These are phyloP conservation scores for Pheosia gnoma DNA, from an alignment of 2,888 invertebrate genomes.

Conservation along the genomic window DNA sequence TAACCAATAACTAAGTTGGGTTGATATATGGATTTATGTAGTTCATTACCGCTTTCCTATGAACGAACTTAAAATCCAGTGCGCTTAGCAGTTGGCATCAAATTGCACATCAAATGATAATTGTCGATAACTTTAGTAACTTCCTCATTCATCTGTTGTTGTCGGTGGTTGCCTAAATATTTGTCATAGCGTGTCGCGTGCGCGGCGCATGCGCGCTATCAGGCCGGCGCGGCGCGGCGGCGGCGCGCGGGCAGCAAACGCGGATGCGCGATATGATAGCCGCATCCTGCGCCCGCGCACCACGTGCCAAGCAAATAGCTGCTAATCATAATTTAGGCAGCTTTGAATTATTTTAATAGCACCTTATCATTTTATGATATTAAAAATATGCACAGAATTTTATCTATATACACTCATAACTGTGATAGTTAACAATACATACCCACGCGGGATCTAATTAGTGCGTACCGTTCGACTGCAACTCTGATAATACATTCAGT, in stretches of 20 bases:
- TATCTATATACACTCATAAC: no score
- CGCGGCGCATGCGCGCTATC: constrained; percentile 10
- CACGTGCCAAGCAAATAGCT: not conserved
- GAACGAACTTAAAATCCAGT: no score
- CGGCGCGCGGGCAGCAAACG: not conserved
- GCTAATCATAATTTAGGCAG: not conserved
- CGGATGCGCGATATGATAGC: constrained; percentile 14
- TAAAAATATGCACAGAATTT: not conserved
- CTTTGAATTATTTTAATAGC: not conserved
- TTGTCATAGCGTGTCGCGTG: not conserved
- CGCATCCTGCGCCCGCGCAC: constrained; percentile 13
- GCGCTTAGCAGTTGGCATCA: no score
- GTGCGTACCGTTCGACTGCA: no score
- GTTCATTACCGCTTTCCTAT: no score
- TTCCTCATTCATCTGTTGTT: not conserved
- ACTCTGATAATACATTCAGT: no score
- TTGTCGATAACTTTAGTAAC: no score
- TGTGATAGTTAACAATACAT: no score
- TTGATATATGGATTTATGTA: no score
- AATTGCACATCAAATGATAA: no score
- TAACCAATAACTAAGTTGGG: no score
- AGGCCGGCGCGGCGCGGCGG: not conserved
- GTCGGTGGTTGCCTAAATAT: not conserved
- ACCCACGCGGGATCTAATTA: no score
- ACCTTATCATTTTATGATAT: not conserved